phyloP scores from a whole-genome alignment of 2,797 vertebrate species.

The Anas capensis region DNA sequence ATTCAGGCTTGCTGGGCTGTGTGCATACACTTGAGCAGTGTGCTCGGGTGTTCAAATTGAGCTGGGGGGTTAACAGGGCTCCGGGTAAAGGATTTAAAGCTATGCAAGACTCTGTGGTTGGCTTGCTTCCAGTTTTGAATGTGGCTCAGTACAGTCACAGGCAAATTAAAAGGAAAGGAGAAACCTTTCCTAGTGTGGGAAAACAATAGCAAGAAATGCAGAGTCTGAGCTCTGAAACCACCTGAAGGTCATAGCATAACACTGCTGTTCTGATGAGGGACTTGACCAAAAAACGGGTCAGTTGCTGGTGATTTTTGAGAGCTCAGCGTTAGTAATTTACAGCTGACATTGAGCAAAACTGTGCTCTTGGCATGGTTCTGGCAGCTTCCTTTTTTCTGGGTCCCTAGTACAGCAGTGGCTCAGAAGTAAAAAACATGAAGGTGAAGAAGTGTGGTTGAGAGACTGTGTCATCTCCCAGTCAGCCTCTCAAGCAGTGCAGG shows the following conservation, averaged over 20 bases:
- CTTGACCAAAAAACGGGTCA: neutral
- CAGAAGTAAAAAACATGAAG: fast-evolving
- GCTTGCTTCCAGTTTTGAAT: neutral
- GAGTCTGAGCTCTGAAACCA: neutral
- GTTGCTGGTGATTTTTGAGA: neutral
- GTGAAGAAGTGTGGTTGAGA: neutral
- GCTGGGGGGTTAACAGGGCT: neutral
- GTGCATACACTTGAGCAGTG: fast-evolving
- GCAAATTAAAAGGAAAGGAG: neutral
- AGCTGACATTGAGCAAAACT: neutral
- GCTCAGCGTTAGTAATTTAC: neutral
- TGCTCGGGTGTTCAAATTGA: neutral
- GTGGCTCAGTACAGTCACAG: neutral
- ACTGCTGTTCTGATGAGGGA: neutral
- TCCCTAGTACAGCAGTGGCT: fast-evolving
- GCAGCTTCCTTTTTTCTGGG: neutral
- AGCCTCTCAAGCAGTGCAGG: neutral
- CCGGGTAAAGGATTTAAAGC: neutral
- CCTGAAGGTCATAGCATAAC: neutral
- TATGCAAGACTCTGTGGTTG: neutral
- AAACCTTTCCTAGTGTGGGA: neutral
- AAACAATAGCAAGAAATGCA: neutral
- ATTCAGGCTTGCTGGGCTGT: fast-evolving
- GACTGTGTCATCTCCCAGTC: fast-evolving
- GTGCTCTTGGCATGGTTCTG: neutral